Base-by-base conservation (phyloP, 2,888 invertebrate genomes). In the Hypena proboscidalis region DNA sequence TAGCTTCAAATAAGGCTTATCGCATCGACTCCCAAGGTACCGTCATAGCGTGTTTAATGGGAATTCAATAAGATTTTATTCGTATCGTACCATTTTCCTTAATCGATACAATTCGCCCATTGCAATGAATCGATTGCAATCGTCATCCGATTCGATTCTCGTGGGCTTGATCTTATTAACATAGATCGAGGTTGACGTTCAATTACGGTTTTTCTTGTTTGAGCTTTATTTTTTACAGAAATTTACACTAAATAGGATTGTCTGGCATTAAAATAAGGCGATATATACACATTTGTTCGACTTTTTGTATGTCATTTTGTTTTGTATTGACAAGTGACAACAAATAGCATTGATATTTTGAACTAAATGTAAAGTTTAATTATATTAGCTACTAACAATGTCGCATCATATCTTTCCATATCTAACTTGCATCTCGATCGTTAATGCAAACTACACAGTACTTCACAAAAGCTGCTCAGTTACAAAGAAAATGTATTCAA, bases 51-150 rank as follows among this genome's bases (percentile, higher is more conserved):
- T 60, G 60, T 53, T 56, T 60, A 52, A 61, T 64, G 53, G 40
- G 40, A 60, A 59, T 65, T 56, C 65, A 60, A 64, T 60, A 48
- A 47, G 43, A 60, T 21, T 45, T 50, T 38, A 2, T 21, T 30
- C 43, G 41, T 44, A 53, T 46, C 65, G 49, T 49, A 31, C 44
- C 52, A 20, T 64, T 64, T 56, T 37, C 57, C 41, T 41, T 65
- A 56, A 64, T 53, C 49, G 61, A 31, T 45, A 53, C 61, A 39
- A 43, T 62, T 57, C 35, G 21, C 45, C 35, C 36, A 51, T 53
- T 42, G 60, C 45, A 43, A 60, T 60, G 57, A 57, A 53, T 57
- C 45, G 61, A 53, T 47, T 45, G 34, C 45, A 35, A 40, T 30
- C 43, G 45, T 46, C 65, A 49, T 49, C 30, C 44, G 45, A 60